A percentile compares a stretch with the other conserved stretches of the same genome.
Evolutionary conservation across 2,797 vertebrate genomes (phyloP).

Genomic region (Sebastes umbrosus): DNA sequence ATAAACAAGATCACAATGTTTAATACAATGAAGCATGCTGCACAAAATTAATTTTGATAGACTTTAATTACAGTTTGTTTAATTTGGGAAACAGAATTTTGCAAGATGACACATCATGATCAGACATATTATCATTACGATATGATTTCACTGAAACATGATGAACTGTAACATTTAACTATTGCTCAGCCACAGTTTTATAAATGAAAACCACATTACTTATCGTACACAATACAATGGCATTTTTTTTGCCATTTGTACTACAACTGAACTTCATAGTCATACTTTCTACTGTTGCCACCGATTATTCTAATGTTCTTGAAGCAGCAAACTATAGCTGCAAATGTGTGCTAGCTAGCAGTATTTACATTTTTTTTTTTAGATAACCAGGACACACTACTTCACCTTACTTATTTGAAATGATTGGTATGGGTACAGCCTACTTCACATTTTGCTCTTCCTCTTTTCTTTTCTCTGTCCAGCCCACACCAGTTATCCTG

Average conservation of each 20-base stretch:
- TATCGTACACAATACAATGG: too few species aligned
- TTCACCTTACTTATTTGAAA: not conserved
- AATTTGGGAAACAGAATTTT: not conserved
- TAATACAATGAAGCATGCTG: not conserved
- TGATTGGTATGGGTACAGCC: not conserved
- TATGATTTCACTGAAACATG: not conserved
- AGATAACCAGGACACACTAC: not conserved
- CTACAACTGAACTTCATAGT: not conserved
- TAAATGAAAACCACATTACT: not conserved
- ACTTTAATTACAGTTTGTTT: not conserved
- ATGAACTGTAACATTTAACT: not conserved
- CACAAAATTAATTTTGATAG: not conserved
- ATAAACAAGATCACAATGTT: not conserved
- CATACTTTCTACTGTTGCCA: rapidly evolving
- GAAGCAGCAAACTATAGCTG: not conserved
- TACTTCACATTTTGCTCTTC: not conserved
- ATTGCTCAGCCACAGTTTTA: not conserved
- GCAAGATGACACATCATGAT: too few species aligned
- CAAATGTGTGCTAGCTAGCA: not conserved
- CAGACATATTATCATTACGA: not conserved
- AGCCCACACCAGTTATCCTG: constrained; percentile 85
- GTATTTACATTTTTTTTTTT: not conserved
- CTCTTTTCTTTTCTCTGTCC: not conserved
- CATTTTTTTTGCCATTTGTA: not conserved
- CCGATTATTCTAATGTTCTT: not conserved